Base-by-base conservation (phyloP, 2,888 invertebrate genomes). In the Vanessa cardui region DNA sequence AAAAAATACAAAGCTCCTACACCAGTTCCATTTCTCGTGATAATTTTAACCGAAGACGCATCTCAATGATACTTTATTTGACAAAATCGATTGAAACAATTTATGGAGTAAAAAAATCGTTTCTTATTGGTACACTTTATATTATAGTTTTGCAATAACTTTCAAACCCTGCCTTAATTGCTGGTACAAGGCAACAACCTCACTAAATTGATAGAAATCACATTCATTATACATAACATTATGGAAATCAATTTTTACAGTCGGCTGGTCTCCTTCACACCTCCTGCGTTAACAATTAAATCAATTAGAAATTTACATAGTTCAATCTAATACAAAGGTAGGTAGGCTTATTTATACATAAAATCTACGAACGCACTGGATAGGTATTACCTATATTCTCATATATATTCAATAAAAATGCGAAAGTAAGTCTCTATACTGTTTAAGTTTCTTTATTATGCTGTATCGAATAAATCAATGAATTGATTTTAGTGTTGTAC, bases 211-310 rank as follows among this genome's bases (percentile, higher is more conserved):
- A 69, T 69, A 66, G 66, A 66, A 62, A 69, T 62, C 69, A 67
- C 59, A 69, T 46, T 58, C 46, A 45, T 64, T 62, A 45, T 31
- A 18, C 12, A 66, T 33, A 66, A 45, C 66, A 44, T 69, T 65
- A 69, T 62, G 68, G 65, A 58, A 65, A 68, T 69, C 56, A 65
- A 46, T 49, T 64, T 68, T 64, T 52, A 64, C 64, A 68, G 68
- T 64, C 64, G 47, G 68, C 60, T 64, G 64, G 66, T 39, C 54
- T 46, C 60, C 68, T 64, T 64, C 64, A 64, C 64, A 68, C 64
- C 64, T 56, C 54, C 52, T 68, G 68, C 68, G 63, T 52, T 58
- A 46, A 6, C 59, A 59, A 67, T 67, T 63, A 67, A 67, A 58
- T 63, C 58, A 59, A 67, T 59, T 67, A 67, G 58, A 67, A 59